phyloP scores from a whole-genome alignment of 2,797 vertebrate genomes.

The Lerista edwardsae region DNA sequence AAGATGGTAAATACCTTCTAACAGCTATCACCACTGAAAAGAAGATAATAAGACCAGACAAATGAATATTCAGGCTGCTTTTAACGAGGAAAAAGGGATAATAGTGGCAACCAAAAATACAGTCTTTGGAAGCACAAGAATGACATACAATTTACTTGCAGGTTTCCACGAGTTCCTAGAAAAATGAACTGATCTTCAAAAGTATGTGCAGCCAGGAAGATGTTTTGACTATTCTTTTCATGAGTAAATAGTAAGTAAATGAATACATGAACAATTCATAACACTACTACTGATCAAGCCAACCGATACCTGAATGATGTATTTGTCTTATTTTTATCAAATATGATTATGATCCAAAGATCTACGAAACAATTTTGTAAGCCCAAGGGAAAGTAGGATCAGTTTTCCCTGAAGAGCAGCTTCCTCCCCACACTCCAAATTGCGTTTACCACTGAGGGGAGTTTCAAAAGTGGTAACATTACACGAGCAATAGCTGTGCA shows the following conservation, averaged over 20 bases:
- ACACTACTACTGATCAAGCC: background rate
- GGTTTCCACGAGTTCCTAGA: background rate
- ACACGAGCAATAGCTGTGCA: background rate
- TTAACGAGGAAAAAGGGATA: background rate
- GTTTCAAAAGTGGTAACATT: background rate
- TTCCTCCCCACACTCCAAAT: background rate
- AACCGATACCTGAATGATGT: background rate
- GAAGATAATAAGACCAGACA: background rate
- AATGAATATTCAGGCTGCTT: background rate
- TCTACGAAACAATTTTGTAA: conserved; percentile 4
- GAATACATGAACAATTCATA: background rate
- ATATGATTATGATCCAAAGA: background rate
- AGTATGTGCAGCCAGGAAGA: background rate
- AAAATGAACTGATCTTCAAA: background rate
- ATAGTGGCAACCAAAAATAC: background rate
- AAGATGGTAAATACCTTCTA: background rate
- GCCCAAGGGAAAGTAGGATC: background rate
- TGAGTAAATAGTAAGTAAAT: background rate
- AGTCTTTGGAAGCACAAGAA: background rate
- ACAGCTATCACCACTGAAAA: background rate
- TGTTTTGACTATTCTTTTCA: background rate
- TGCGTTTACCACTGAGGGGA: background rate
- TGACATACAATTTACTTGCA: background rate
- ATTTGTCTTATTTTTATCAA: background rate
- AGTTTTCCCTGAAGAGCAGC: background rate